These are phyloP conservation scores for Blastomussa wellsi DNA, from an alignment of 92 coral and sea anemone genomes.

Conservation along the genomic window DNA sequence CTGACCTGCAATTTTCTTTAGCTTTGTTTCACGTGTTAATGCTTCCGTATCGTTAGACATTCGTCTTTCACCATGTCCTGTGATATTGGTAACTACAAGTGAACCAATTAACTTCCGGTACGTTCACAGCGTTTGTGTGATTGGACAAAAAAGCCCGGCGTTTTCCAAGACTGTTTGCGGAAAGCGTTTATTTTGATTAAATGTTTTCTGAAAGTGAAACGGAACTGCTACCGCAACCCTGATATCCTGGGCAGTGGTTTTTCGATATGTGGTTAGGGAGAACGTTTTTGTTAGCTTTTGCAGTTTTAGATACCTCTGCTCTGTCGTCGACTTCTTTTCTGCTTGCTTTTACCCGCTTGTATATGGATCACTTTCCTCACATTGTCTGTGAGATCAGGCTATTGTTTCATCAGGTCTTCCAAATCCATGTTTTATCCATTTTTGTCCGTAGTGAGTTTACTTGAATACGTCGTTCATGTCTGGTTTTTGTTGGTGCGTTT, in stretches of 20 bases:
- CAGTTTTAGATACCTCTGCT: no score
- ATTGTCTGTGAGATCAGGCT: neutral
- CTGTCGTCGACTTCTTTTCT: no score
- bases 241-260: neutral
- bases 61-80: neutral
- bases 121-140: neutral
- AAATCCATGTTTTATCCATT: neutral
- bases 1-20: neutral
- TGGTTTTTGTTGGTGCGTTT: conserved; percentile 8
- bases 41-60: neutral
- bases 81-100: neutral
- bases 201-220: neutral
- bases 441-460: neutral
- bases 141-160: neutral
- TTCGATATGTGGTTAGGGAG: neutral
- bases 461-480: neutral
- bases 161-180: neutral
- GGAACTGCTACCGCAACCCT: neutral
- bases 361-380: neutral
- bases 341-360: neutral
- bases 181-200: neutral
- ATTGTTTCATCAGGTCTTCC: neutral
- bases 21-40: neutral
- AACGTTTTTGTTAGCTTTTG: neutral
- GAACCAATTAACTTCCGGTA: neutral